phyloP scores from a whole-genome alignment of 2,888 invertebrate species.

The Dasypogon diadema region DNA sequence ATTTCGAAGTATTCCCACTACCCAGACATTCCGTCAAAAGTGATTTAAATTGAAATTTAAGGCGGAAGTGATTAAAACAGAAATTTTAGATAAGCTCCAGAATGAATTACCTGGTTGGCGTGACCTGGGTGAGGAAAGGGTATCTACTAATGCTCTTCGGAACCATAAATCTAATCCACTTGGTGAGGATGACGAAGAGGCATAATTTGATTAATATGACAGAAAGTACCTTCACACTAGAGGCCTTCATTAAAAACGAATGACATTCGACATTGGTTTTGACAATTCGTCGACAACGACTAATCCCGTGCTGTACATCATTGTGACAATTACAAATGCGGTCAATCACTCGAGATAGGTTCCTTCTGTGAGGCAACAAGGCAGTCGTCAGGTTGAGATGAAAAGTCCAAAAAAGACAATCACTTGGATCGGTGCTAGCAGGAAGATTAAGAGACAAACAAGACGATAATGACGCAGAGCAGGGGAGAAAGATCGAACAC shows the following conservation, averaged over 20 bases:
- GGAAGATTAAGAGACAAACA: neutral
- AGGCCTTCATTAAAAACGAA: slow-evolving; percentile 20
- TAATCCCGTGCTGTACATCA: slow-evolving; percentile 37
- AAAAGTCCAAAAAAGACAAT: slow-evolving; percentile 2
- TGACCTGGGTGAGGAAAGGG: neutral
- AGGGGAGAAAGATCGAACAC: too few species aligned
- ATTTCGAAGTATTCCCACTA: slow-evolving; percentile 11
- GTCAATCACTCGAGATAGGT: slow-evolving; percentile 42
- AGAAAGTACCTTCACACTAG: neutral
- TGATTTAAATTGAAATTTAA: slow-evolving; percentile 4
- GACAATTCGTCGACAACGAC: slow-evolving; percentile 40
- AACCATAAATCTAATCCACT: neutral
- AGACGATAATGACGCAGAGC: neutral
- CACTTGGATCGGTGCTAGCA: slow-evolving; percentile 7
- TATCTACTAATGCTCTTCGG: neutral
- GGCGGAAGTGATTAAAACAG: slow-evolving; percentile 10
- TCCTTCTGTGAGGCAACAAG: neutral
- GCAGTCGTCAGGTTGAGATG: neutral
- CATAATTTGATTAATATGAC: slow-evolving; percentile 39
- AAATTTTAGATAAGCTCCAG: neutral
- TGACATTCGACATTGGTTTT: slow-evolving; percentile 25
- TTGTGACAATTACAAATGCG: slow-evolving; percentile 45
- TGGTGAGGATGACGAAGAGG: neutral
- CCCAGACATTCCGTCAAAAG: neutral
- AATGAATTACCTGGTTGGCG: neutral